These are phyloP conservation scores for Poicephalus meyeri DNA, from an alignment of 2,113 vertebrate genomes.

Conservation along the genomic window DNA sequence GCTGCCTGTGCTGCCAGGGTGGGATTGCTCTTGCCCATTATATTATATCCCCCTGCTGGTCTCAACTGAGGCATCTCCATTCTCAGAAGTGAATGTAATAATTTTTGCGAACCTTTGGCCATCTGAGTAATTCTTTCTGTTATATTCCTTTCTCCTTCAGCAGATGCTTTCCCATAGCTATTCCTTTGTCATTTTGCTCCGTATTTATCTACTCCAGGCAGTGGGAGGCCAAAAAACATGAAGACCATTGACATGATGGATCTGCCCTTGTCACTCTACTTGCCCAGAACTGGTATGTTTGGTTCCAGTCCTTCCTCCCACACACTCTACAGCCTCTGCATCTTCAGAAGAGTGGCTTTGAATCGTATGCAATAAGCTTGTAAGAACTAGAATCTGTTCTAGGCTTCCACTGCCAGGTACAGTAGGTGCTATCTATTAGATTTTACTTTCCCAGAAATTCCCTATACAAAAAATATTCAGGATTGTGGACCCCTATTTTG, in stretches of 20 bases:
- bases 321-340: background rate
- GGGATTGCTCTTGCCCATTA: accelerated
- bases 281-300: background rate
- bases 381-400: background rate
- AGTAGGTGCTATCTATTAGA: background rate
- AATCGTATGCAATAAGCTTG: background rate
- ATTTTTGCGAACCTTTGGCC: background rate
- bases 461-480: slow-evolving; percentile 1
- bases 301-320: background rate
- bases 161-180: background rate
- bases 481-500: background rate
- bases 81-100: accelerated
- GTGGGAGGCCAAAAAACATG: background rate
- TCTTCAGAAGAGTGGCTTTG: background rate
- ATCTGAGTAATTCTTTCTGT: background rate
- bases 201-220: background rate
- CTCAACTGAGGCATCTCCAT: background rate
- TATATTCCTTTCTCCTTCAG: background rate
- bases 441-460: slow-evolving; percentile 14
- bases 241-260: background rate
- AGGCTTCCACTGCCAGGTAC: slow-evolving; percentile 2
- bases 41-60: accelerated
- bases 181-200: background rate
- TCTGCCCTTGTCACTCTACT: background rate
- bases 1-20: background rate